Conservation (phyloP, 2,888 invertebrate species). For the Lasiommata megera region DNA sequence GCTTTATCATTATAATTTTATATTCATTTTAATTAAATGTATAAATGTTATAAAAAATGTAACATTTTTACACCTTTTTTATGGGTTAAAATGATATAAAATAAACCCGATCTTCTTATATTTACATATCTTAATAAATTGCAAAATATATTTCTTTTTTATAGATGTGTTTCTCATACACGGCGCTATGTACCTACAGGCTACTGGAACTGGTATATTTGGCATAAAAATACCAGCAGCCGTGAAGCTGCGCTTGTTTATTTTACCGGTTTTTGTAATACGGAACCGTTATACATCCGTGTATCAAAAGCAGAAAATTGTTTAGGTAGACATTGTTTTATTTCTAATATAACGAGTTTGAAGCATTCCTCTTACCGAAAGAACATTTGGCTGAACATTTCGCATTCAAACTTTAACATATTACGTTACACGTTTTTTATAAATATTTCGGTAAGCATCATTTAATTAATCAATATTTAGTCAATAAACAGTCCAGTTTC, state of each 20-base stretch:
- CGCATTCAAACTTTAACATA: no score
- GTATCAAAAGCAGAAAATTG: neutral
- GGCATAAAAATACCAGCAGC: slow-evolving; percentile 1
- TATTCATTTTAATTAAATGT: no score
- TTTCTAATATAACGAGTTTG: no score
- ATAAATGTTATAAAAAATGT: no score
- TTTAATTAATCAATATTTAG: no score
- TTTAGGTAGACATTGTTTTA: no score
- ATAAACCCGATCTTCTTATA: neutral
- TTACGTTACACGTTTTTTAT: no score
- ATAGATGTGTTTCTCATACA: neutral
- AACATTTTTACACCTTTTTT: no score
- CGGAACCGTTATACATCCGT: neutral
- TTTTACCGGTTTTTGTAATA: neutral
- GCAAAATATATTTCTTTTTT: neutral
- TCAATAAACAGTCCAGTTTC: no score
- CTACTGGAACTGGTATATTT: slow-evolving; percentile 5
- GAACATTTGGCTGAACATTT: no score
- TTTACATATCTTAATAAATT: neutral
- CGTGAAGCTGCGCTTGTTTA: neutral
- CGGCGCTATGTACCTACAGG: neutral
- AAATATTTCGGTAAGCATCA: no score
- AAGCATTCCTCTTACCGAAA: neutral
- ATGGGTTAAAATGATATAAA: neutral
- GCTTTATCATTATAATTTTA: no score